phyloP scores from a whole-genome alignment of 92 coral and sea anemone genomes.

The Parazoanthus darwini region DNA sequence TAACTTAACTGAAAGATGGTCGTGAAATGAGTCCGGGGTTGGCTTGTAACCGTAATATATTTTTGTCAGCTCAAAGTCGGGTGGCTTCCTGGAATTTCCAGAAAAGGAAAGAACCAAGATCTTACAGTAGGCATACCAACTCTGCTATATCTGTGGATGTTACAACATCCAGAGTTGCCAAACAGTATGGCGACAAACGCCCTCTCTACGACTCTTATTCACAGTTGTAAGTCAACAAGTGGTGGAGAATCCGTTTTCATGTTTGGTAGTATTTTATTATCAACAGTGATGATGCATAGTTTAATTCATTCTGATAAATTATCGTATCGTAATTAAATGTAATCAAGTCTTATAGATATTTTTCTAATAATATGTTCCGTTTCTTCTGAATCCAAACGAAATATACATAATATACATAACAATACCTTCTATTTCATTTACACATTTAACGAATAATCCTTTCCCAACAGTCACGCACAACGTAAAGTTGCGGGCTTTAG shows the following conservation, averaged over 20 bases:
- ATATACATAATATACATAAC: conserved; percentile 33
- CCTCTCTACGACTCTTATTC: too few species aligned
- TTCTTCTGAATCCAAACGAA: conserved; percentile 22
- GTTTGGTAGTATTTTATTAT: conserved; percentile 32
- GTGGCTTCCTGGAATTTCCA: too few species aligned
- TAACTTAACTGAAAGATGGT: too few species aligned
- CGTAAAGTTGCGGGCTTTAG: background rate
- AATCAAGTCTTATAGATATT: conserved; percentile 40
- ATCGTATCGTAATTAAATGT: conserved; percentile 35
- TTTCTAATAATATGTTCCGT: conserved; percentile 38
- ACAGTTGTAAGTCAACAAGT: too few species aligned
- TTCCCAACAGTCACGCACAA: background rate
- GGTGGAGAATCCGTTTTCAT: background rate
- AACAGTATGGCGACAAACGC: too few species aligned
- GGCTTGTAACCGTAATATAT: too few species aligned
- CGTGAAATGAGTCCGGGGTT: too few species aligned
- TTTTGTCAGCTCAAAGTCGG: too few species aligned
- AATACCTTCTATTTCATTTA: conserved; percentile 9
- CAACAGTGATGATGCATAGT: conserved; percentile 9
- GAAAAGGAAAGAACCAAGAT: too few species aligned
- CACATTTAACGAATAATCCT: conserved; percentile 1
- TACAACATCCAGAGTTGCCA: too few species aligned
- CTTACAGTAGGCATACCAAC: too few species aligned
- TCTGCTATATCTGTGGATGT: too few species aligned
- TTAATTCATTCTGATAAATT: conserved; percentile 43